These are phyloP conservation scores for Xestia sexstrigata DNA, from an alignment of 2,888 invertebrate species.

Conservation along the genomic window DNA sequence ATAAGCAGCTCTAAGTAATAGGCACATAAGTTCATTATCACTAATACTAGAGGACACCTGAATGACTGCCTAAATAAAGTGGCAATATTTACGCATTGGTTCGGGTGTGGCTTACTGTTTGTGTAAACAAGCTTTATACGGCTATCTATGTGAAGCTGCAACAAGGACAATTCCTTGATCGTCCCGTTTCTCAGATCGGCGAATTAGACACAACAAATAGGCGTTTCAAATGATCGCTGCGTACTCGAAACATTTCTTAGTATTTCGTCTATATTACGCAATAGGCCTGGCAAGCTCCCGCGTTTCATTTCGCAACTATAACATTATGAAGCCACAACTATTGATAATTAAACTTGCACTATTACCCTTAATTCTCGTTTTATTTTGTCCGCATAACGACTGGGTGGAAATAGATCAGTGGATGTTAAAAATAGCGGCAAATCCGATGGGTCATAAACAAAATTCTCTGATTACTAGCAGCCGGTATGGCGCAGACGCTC, in stretches of 20 bases:
- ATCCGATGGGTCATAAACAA: slow-evolving; percentile 85
- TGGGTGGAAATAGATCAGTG: slow-evolving; percentile 61
- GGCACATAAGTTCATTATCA: not conserved
- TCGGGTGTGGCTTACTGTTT: not conserved
- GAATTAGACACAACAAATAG: slow-evolving; percentile 32
- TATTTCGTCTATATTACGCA: slow-evolving; percentile 56
- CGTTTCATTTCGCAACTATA: slow-evolving; percentile 52
- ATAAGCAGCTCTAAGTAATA: not conserved
- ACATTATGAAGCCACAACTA: slow-evolving; percentile 25
- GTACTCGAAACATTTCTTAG: slow-evolving; percentile 54
- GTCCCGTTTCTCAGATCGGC: not conserved
- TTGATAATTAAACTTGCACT: slow-evolving; percentile 51
- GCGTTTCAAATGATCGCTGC: slow-evolving; percentile 19
- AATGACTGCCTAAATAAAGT: not conserved
- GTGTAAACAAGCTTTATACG: too few relatives aligned
- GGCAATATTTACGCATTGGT: not conserved
- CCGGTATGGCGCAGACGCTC: slow-evolving; percentile 80
- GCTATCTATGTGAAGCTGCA: not conserved
- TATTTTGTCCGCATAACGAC: slow-evolving; percentile 60
- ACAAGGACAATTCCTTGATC: not conserved
- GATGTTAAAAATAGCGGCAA: slow-evolving; percentile 73
- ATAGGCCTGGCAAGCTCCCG: slow-evolving; percentile 54
- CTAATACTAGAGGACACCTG: not conserved
- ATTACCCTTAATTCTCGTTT: slow-evolving; percentile 43
- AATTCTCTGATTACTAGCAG: slow-evolving; percentile 80